Percentiles rank a stretch among this genome's conserved stretches.
phyloP scores from a whole-genome alignment of 2,888 invertebrate species.

The Phyllotreta cruciferae region DNA sequence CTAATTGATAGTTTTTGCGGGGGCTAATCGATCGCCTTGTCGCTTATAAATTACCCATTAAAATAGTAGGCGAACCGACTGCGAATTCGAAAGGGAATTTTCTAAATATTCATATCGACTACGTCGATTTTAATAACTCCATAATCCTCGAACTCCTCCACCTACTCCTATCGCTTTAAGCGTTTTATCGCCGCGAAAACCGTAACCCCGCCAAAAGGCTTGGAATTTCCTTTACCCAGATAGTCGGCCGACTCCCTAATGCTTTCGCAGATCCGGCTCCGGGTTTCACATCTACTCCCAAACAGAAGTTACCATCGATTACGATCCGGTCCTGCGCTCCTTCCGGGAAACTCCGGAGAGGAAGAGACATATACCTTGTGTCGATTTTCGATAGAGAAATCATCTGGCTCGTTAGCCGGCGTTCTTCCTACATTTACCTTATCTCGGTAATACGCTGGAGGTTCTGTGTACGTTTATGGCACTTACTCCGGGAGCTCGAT shows the following conservation, averaged over 20 bases:
- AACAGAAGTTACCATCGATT: not conserved
- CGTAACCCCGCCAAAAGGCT: constrained; percentile 14
- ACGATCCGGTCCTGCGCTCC: not conserved
- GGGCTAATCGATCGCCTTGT: too few relatives aligned
- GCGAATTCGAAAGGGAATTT: too few relatives aligned
- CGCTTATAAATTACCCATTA: too few relatives aligned
- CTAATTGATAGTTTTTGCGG: too few relatives aligned
- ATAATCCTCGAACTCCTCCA: constrained; percentile 8
- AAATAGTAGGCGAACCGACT: too few relatives aligned
- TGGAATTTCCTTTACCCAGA: constrained; percentile 26
- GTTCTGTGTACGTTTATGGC: constrained; percentile 28
- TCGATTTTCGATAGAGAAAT: constrained; percentile 30
- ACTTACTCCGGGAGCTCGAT: constrained; percentile 23
- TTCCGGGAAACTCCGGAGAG: not conserved
- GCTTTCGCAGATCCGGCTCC: not conserved
- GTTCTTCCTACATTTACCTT: constrained; percentile 40
- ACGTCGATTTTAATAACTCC: not conserved
- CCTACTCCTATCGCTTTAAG: constrained; percentile 13
- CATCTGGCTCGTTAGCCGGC: constrained; percentile 39
- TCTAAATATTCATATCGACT: too few relatives aligned
- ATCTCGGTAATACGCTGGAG: constrained; percentile 33
- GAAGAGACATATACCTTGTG: constrained; percentile 18
- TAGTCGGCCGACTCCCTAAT: constrained; percentile 18
- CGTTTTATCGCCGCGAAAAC: constrained; percentile 27
- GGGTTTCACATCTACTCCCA: not conserved